Percentiles rank a stretch among this genome's conserved stretches.
Conservation (phyloP, 2,888 invertebrate genomes). For the Bombylius discolor region DNA sequence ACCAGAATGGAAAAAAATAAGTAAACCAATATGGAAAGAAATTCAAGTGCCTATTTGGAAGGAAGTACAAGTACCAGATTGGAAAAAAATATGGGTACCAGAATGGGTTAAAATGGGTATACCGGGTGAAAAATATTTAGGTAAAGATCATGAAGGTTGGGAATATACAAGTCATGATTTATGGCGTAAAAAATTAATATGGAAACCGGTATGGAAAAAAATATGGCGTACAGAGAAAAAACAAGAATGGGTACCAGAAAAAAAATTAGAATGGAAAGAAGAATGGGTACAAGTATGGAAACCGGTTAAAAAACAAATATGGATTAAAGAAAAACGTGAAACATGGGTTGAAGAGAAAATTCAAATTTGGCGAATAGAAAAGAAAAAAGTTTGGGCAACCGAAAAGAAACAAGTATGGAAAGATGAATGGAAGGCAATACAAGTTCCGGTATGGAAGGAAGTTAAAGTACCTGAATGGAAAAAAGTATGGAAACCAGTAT, state of each 20-base stretch:
- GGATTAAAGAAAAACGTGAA: slow-evolving; percentile 66
- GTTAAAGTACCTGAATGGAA: slow-evolving; percentile 59
- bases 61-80: slow-evolving; percentile 40
- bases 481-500: slow-evolving; percentile 71
- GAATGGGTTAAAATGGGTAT: slow-evolving; percentile 50
- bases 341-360: slow-evolving; percentile 62
- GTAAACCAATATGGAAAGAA: slow-evolving; percentile 45
- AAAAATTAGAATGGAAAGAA: slow-evolving; percentile 51
- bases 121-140: slow-evolving; percentile 66
- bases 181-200: slow-evolving; percentile 66
- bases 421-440: slow-evolving; percentile 51
- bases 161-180: slow-evolving; percentile 74
- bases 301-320: slow-evolving; percentile 61
- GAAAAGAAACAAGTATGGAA: slow-evolving; percentile 67
- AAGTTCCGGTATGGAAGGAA: slow-evolving; percentile 61
- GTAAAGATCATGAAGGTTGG: slow-evolving; percentile 70
- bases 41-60: slow-evolving; percentile 65
- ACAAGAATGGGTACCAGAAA: slow-evolving; percentile 58
- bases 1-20: slow-evolving; percentile 48
- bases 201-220: slow-evolving; percentile 59
- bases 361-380: slow-evolving; percentile 46
- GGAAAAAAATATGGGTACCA: slow-evolving; percentile 54
- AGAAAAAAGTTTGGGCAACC: slow-evolving; percentile 43
- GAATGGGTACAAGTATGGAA: slow-evolving; percentile 60
- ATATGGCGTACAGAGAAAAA: slow-evolving; percentile 70